These are phyloP conservation scores for Melospiza georgiana DNA, from an alignment of 2,113 vertebrate genomes.

Conservation along the genomic window DNA sequence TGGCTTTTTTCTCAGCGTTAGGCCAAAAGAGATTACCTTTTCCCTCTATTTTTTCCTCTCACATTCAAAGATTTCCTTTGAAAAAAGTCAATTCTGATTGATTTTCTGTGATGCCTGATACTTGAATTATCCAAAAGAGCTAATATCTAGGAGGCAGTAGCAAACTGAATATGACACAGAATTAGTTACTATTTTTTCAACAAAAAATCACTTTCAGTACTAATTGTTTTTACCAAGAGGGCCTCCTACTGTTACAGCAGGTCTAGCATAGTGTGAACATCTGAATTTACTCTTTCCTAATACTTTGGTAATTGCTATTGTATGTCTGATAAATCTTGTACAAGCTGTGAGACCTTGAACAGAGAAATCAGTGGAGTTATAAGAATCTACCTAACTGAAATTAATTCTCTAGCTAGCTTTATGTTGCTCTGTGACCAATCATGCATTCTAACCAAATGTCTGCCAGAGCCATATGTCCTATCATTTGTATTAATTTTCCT, in stretches of 20 bases:
- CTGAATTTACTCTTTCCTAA: conserved; percentile 15
- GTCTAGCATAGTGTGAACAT: not conserved
- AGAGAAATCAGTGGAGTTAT: not conserved
- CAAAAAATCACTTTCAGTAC: not conserved
- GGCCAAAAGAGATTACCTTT: not conserved
- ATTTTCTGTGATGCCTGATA: not conserved
- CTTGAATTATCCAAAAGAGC: not conserved
- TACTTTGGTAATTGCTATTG: conserved; percentile 15
- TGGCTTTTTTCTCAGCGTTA: not conserved
- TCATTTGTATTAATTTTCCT: conserved; percentile 13
- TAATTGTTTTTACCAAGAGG: not conserved
- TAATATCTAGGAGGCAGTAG: not conserved
- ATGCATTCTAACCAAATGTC: not conserved
- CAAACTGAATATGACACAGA: not conserved
- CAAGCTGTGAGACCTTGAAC: conserved; percentile 18
- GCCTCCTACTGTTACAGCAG: not conserved
- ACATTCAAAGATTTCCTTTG: not conserved
- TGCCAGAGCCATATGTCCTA: conserved; percentile 21
- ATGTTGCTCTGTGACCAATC: not conserved
- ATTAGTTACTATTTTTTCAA: not conserved
- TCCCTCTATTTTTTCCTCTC: not conserved
- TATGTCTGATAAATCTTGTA: not conserved
- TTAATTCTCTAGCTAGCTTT: not conserved
- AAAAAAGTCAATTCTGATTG: not conserved
- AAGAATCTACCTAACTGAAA: not conserved